Evolutionary conservation across 2,888 invertebrate genomes (phyloP).

Genomic region (Trichopoda pennipes): DNA sequence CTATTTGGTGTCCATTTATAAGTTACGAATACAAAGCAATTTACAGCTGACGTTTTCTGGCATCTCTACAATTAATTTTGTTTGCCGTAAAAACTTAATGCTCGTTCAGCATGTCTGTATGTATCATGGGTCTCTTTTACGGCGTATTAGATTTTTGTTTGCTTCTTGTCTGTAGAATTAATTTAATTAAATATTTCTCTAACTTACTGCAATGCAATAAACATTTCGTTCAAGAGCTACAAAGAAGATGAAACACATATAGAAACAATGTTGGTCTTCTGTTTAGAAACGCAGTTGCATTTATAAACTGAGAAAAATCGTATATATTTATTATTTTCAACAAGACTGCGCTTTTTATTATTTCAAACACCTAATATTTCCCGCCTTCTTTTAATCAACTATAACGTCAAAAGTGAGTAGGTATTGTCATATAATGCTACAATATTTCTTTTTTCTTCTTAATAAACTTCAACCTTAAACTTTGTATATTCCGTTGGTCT

Average conservation of each 20-base stretch:
- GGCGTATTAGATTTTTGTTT: slow-evolving; percentile 35
- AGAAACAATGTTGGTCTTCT: neutral
- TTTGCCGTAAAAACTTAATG: slow-evolving; percentile 41
- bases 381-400: neutral
- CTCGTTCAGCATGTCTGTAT: neutral
- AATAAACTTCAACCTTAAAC: too few relatives aligned
- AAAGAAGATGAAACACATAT: slow-evolving; percentile 14
- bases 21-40: neutral
- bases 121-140: slow-evolving; percentile 7
- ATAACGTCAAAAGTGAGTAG: too few relatives aligned
- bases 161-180: slow-evolving; percentile 48
- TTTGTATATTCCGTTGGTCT: too few relatives aligned
- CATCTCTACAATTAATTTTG: slow-evolving; percentile 28
- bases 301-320: too few relatives aligned
- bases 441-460: too few relatives aligned
- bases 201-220: slow-evolving; percentile 35
- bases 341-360: too few relatives aligned
- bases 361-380: neutral
- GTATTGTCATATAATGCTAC: too few relatives aligned
- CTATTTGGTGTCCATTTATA: neutral
- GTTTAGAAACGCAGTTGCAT: neutral
- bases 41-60: slow-evolving; percentile 4
- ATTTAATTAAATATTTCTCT: slow-evolving; percentile 50
- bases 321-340: too few relatives aligned
- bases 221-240: slow-evolving; percentile 52